Conservation (phyloP, 2,888 invertebrate species). For the Pammene fasciana region DNA sequence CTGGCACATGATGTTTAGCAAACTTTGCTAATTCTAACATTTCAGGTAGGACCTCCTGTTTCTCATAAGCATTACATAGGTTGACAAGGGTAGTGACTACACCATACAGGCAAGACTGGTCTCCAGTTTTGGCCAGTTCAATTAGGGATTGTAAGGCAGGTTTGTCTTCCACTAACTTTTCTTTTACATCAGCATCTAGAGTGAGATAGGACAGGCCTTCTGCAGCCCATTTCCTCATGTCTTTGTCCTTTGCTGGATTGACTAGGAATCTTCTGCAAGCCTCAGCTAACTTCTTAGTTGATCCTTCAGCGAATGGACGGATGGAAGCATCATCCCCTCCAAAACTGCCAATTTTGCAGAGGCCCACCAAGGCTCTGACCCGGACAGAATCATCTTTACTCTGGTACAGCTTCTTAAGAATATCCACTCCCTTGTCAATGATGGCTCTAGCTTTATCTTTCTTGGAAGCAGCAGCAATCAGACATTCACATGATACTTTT, state of each 20-base stretch:
- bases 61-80: slow-evolving; percentile 98
- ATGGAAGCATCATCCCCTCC: slow-evolving; percentile 98
- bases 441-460: slow-evolving; percentile 97
- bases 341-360: slow-evolving; percentile 97
- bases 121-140: slow-evolving; percentile 93
- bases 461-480: slow-evolving; percentile 98
- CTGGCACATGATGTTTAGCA: slow-evolving; percentile 99
- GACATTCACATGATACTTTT: slow-evolving; percentile 97
- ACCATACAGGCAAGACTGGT: slow-evolving; percentile 94
- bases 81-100: slow-evolving; percentile 98
- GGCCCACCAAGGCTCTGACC: slow-evolving; percentile 94
- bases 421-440: slow-evolving; percentile 93
- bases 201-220: slow-evolving; percentile 98
- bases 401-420: slow-evolving; percentile 96
- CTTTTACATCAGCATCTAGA: slow-evolving; percentile 99
- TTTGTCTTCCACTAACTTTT: slow-evolving; percentile 95
- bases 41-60: slow-evolving; percentile 97
- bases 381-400: slow-evolving; percentile 95
- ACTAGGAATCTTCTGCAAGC: slow-evolving; percentile 96
- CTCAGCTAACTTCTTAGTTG: slow-evolving; percentile 95
- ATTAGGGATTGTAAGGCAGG: slow-evolving; percentile 92
- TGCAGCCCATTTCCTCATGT: slow-evolving; percentile 97
- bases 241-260: slow-evolving; percentile 93
- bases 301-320: slow-evolving; percentile 97
- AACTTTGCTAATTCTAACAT: slow-evolving; percentile 99